These are phyloP conservation scores for Lycodopsis pacificus DNA, from an alignment of 2,797 vertebrate species.

Conservation along the genomic window DNA sequence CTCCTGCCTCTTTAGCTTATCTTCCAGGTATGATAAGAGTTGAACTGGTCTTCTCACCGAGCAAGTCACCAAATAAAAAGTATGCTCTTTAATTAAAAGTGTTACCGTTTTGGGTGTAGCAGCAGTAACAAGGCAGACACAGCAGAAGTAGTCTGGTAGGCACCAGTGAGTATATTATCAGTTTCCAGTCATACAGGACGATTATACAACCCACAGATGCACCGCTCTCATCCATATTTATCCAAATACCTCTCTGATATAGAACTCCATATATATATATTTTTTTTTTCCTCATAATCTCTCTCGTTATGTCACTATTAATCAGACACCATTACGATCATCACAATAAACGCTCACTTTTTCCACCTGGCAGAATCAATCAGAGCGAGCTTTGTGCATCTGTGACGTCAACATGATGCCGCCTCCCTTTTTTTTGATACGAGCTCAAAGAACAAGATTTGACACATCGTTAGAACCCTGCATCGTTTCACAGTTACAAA, in stretches of 20 bases:
- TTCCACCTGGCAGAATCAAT: slow-evolving; percentile 24
- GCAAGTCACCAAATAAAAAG: not conserved
- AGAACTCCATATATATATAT: slow-evolving; percentile 44
- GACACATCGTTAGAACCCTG: slow-evolving; percentile 72
- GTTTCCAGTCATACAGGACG: slow-evolving; percentile 79
- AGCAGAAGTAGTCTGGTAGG: slow-evolving; percentile 74
- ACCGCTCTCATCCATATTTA: slow-evolving; percentile 63
- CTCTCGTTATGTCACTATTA: slow-evolving; percentile 19
- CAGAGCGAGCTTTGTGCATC: slow-evolving; percentile 12
- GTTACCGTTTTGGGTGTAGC: not conserved
- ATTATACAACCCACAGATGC: slow-evolving; percentile 77
- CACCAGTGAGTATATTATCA: slow-evolving; percentile 82
- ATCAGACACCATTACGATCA: slow-evolving; percentile 27
- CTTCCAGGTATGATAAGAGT: not conserved
- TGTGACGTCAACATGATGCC: slow-evolving; percentile 15
- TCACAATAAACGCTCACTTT: slow-evolving; percentile 36
- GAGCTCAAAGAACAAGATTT: slow-evolving; percentile 73
- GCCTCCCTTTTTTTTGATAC: slow-evolving; percentile 53
- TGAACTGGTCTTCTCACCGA: not conserved
- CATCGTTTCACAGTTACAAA: slow-evolving; percentile 73
- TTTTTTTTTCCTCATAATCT: slow-evolving; percentile 18
- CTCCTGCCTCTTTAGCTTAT: not conserved
- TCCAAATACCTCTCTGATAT: slow-evolving; percentile 59
- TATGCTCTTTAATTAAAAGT: not conserved
- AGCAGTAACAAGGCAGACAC: slow-evolving; percentile 69